Conservation (phyloP, 2,797 vertebrate genomes). For the Selene dorsalis region DNA sequence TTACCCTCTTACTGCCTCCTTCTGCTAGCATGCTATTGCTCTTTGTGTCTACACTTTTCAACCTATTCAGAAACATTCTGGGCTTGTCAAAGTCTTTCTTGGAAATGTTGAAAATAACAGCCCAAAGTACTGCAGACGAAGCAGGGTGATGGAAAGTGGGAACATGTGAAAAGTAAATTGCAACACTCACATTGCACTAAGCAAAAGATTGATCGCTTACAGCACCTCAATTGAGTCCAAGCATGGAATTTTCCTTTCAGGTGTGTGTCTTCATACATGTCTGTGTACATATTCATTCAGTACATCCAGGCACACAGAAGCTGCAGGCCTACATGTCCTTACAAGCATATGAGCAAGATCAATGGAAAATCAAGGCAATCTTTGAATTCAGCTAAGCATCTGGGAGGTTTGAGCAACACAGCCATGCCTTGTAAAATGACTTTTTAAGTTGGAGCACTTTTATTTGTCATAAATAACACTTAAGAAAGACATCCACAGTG, state of each 20-base stretch:
- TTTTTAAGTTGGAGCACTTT: slow-evolving; percentile 44
- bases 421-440: slow-evolving; percentile 31
- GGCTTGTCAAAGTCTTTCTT: slow-evolving; percentile 12
- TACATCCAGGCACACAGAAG: slow-evolving; percentile 37
- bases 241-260: slow-evolving; percentile 60
- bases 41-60: background rate
- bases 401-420: slow-evolving; percentile 43
- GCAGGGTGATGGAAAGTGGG: background rate
- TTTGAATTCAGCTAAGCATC: slow-evolving; percentile 51
- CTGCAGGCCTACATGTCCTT: slow-evolving; percentile 28
- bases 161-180: slow-evolving; percentile 32
- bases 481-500: slow-evolving; percentile 44
- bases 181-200: background rate
- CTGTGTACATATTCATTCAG: slow-evolving; percentile 44
- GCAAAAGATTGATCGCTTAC: slow-evolving; percentile 30
- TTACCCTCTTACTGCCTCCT: background rate
- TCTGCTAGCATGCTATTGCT: background rate
- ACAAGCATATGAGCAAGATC: slow-evolving; percentile 44
- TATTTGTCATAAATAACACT: slow-evolving; percentile 64
- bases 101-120: slow-evolving; percentile 6
- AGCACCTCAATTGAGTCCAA: slow-evolving; percentile 16
- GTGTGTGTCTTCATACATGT: slow-evolving; percentile 21
- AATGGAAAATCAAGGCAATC: slow-evolving; percentile 44
- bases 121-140: background rate
- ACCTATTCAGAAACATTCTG: background rate